These are phyloP conservation scores for Drosophila ficusphila DNA, from an alignment of 1,140 invertebrate genomes.

Conservation along the genomic window DNA sequence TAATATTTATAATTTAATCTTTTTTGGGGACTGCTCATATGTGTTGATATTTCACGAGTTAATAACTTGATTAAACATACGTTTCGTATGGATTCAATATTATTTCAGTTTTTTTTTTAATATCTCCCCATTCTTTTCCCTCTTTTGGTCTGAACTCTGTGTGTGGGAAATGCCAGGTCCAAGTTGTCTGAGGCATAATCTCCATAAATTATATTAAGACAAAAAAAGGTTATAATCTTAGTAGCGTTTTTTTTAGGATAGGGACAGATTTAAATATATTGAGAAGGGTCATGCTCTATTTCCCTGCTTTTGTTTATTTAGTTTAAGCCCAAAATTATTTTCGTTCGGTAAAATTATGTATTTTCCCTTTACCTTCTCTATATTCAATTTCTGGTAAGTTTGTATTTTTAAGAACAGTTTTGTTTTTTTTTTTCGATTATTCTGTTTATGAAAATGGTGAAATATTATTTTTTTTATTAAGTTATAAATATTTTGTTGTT, in stretches of 20 bases:
- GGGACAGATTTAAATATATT: constrained; percentile 1
- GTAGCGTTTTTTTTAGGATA: constrained; percentile 8
- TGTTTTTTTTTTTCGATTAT: not conserved
- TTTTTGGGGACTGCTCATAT: constrained; percentile 42
- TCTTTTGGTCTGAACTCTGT: constrained; percentile 34
- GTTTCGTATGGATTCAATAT: constrained; percentile 41
- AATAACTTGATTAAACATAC: constrained; percentile 79
- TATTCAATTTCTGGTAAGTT: not conserved
- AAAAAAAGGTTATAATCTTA: constrained; percentile 28
- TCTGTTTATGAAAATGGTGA: not conserved
- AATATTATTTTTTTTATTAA: not conserved
- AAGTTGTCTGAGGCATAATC: constrained; percentile 44
- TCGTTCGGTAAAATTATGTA: not conserved
- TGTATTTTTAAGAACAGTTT: not conserved
- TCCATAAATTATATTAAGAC: constrained; percentile 72
- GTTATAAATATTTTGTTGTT: no score
- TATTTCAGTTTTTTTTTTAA: constrained; percentile 19
- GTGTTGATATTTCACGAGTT: constrained; percentile 81
- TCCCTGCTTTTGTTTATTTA: constrained; percentile 6
- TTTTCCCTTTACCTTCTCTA: not conserved
- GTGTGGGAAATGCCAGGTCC: constrained; percentile 69
- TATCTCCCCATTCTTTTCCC: constrained; percentile 3
- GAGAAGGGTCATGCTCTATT: constrained; percentile 10
- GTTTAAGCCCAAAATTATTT: not conserved
- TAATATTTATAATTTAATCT: constrained; percentile 80